phyloP scores from a whole-genome alignment of 2,888 invertebrate genomes.

The Dolichomitus sp. region DNA sequence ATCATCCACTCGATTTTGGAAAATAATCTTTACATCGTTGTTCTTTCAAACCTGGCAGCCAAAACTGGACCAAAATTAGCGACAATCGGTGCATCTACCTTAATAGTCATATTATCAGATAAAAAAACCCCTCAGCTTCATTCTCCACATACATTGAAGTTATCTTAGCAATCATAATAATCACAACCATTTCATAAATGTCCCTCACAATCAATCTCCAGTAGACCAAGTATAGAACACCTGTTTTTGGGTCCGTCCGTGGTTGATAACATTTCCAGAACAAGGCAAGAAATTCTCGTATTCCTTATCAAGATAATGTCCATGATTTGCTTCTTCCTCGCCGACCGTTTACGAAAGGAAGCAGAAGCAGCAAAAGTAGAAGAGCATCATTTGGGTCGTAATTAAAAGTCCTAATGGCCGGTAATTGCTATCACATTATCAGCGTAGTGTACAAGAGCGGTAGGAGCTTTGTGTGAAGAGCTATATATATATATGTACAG shows the following conservation, averaged over 20 bases:
- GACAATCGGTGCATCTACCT: no score
- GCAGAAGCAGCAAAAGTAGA: neutral
- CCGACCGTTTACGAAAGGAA: constrained; percentile 5
- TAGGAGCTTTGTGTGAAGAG: neutral
- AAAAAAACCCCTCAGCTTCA: no score
- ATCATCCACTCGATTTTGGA: no score
- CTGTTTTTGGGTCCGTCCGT: neutral
- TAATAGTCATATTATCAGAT: no score
- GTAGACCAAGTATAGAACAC: neutral
- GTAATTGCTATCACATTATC: constrained; percentile 57
- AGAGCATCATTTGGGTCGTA: constrained; percentile 10
- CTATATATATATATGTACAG: neutral
- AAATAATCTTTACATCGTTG: no score
- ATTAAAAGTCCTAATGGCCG: constrained; percentile 40
- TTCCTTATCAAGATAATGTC: constrained; percentile 24
- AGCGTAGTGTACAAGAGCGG: constrained; percentile 17
- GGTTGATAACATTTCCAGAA: neutral
- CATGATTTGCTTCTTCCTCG: constrained; percentile 13
- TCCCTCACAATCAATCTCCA: no score
- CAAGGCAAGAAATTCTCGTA: neutral
- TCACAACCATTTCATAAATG: no score
- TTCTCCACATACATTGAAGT: no score
- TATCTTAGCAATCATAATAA: no score
- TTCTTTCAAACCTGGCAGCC: no score
- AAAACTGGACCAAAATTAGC: no score